Conservation (phyloP, 2,113 vertebrate genomes). For the Barbus barbus region DNA sequence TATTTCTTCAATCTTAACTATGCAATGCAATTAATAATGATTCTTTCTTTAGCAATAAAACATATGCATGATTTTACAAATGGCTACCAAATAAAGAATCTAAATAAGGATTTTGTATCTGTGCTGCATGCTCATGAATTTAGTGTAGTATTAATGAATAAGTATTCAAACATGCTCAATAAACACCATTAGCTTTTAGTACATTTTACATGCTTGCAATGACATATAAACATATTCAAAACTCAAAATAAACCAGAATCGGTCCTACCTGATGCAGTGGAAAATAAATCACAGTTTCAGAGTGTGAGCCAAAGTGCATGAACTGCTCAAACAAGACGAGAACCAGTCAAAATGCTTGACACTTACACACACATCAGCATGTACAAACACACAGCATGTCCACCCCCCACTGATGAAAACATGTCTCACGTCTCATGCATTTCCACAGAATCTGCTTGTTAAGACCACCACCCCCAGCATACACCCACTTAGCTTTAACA, state of each 20-base stretch:
- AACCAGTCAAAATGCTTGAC: constrained; percentile 16
- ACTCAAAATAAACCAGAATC: neutral
- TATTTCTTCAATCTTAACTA: neutral
- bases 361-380: constrained; percentile 3
- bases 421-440: constrained; percentile 16
- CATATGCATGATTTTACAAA: neutral
- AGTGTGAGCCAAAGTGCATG: constrained; percentile 2
- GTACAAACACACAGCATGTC: constrained; percentile 18
- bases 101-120: neutral
- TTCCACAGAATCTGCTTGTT: constrained; percentile 35
- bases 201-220: neutral
- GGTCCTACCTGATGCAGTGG: constrained; percentile 37
- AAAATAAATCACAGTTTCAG: neutral
- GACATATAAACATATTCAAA: neutral
- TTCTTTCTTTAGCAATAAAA: neutral
- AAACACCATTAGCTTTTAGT: neutral
- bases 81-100: neutral
- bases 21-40: neutral
- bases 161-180: neutral
- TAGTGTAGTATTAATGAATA: neutral
- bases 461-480: constrained; percentile 12
- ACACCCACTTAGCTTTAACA: constrained; percentile 13
- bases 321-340: constrained; percentile 2
- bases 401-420: constrained; percentile 30
- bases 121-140: neutral